A percentile compares a stretch with the other conserved stretches of the same genome.
Evolutionary conservation across 1,140 invertebrate genomes (phyloP).

Genomic region (Drosophila tropicalis): DNA sequence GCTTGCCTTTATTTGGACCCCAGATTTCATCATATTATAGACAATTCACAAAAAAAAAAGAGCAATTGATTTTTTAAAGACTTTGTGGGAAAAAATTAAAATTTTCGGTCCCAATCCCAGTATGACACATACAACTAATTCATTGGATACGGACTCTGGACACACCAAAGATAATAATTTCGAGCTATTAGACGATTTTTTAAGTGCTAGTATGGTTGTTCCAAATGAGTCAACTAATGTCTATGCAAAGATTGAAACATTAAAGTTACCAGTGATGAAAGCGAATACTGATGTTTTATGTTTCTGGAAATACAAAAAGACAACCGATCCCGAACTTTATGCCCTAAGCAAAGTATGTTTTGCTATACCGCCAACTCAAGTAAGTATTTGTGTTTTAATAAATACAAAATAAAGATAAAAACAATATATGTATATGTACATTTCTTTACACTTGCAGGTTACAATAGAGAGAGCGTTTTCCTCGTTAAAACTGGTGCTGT

Average conservation of each 20-base stretch:
- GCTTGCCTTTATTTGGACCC: slow-evolving; percentile 27
- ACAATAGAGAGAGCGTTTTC: slow-evolving; percentile 20
- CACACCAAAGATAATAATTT: background rate
- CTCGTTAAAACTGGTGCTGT: slow-evolving; percentile 19
- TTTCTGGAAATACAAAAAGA: slow-evolving; percentile 28
- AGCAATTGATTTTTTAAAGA: slow-evolving; percentile 26
- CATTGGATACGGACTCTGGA: slow-evolving; percentile 12
- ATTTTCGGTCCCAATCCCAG: slow-evolving; percentile 13
- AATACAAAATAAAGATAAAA: slow-evolving; percentile 3
- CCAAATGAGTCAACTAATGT: slow-evolving; percentile 26
- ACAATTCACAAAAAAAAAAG: slow-evolving; percentile 17
- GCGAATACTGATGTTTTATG: slow-evolving; percentile 18
- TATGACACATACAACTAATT: slow-evolving; percentile 13
- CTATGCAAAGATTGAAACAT: slow-evolving; percentile 20
- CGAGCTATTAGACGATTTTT: slow-evolving; percentile 13
- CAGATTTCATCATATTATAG: slow-evolving; percentile 25
- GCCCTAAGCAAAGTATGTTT: slow-evolving; percentile 30
- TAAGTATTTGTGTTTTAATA: slow-evolving; percentile 23
- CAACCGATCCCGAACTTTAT: slow-evolving; percentile 21
- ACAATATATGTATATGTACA: slow-evolving; percentile 6
- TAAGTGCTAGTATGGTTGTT: slow-evolving; percentile 18
- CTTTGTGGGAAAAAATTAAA: slow-evolving; percentile 25
- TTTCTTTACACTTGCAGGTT: slow-evolving; percentile 14
- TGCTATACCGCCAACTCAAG: slow-evolving; percentile 37
- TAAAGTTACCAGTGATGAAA: slow-evolving; percentile 12